Percentiles rank a stretch among this genome's conserved stretches.
phyloP scores from a whole-genome alignment of 2,113 vertebrate genomes.

The Prunella fulvescens region DNA sequence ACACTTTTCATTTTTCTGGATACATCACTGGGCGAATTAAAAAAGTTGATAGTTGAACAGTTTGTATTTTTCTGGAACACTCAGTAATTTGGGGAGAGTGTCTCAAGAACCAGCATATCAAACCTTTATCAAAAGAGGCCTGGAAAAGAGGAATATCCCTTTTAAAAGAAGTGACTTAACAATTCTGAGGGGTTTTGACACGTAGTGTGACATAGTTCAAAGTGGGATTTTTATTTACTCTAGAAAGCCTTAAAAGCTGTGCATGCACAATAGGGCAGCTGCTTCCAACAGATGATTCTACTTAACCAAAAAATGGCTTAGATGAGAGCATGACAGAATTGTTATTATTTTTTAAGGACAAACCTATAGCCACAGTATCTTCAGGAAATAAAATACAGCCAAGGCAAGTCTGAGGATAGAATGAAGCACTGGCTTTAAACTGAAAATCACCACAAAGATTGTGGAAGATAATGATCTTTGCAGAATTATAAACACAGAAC shows the following conservation, averaged over 20 bases:
- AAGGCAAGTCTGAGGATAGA: background rate
- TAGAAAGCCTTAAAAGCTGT: background rate
- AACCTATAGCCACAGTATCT: background rate
- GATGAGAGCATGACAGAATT: background rate
- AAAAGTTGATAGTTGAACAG: background rate
- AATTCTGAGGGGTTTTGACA: background rate
- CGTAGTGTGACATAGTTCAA: accelerated
- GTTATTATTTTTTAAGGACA: background rate
- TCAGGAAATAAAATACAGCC: background rate
- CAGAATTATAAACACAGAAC: background rate
- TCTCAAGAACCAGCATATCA: background rate
- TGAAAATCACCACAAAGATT: background rate
- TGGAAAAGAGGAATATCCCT: background rate
- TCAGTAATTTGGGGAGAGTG: background rate
- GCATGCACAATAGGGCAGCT: background rate
- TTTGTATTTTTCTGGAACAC: background rate
- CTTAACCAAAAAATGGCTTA: background rate
- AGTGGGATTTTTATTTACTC: background rate
- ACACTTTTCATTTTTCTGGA: background rate
- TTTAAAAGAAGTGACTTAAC: background rate
- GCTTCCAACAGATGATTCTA: background rate
- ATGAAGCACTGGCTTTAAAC: background rate
- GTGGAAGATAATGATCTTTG: background rate
- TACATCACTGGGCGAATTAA: background rate
- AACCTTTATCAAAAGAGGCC: background rate